Percentiles rank a stretch among this genome's conserved stretches.
Conservation (phyloP, 2,797 vertebrate species). For the Alectoris magna region DNA sequence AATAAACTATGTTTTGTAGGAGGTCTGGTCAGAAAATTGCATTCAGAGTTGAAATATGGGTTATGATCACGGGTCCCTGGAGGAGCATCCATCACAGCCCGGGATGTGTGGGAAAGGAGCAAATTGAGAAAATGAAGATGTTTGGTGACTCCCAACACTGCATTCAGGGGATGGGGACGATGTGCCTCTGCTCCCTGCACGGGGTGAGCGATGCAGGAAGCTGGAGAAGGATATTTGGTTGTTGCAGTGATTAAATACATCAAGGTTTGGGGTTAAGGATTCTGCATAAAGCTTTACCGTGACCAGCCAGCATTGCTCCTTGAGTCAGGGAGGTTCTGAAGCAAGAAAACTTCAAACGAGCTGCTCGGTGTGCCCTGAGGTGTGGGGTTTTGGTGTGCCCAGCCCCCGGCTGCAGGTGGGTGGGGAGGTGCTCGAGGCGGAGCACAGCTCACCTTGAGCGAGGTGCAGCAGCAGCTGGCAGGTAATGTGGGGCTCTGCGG, state of each 20-base stretch:
- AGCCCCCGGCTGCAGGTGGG: neutral
- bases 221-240: fast-evolving
- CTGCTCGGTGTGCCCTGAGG: fast-evolving
- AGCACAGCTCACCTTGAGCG: neutral
- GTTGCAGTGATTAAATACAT: neutral
- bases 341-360: neutral
- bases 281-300: neutral
- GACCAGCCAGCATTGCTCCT: neutral
- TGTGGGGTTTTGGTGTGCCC: neutral
- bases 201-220: fast-evolving
- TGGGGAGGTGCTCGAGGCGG: constrained; percentile 30
- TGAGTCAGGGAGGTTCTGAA: neutral
- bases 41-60: neutral
- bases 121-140: fast-evolving
- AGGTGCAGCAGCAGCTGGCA: neutral
- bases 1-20: neutral
- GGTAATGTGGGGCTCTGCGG: neutral
- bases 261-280: neutral
- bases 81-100: neutral
- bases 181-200: fast-evolving
- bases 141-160: neutral
- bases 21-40: constrained; percentile 1
- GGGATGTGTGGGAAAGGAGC: neutral
- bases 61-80: neutral
- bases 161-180: fast-evolving